Evolutionary conservation across 53 echinoderm and acorn worm genomes (phyloP), one percentile per base, ranked within the genome.

Genomic region (Crossaster papposus): DNA sequence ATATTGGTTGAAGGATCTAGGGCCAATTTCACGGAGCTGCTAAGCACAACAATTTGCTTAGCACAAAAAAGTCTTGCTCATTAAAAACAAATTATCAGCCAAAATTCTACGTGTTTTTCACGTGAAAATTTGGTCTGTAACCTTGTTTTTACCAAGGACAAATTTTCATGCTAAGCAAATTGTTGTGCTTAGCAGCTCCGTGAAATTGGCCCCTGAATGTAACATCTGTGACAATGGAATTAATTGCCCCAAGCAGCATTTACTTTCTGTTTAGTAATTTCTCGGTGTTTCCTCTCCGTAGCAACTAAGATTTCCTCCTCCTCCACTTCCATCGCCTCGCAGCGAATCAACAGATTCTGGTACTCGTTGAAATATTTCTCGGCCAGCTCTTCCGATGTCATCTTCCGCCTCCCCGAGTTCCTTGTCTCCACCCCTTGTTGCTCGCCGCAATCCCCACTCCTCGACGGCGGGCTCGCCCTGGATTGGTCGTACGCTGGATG

Each of bases 261-360:
- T 72, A 94, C 95, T 92, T 88, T 94, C 28, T 95, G 95, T 74
- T 92, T 72, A 28, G 88, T 68, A n/a, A 96, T 94, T 6, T 94
- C 96, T 70, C 79, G 53, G 63, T 88, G 90, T 51, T 92, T 92
- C 79, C 83, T 85, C 88, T 96, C 94, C 52, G 93, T 80, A 54
- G 83, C 80, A 11, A 89, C 85, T 30, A 95, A 15, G 7, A 95
- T 92, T 18, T 92, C 92, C 22, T 84, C 91, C 44, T 96, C 95
- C 63, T 96, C 96, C 28, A 82, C 88, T 79, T 92, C 91, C 79
- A 95, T 85, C 44, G 96, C 96, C 83, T 96, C 96, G 54, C 95
- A 95, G 78, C 96, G 81, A 70, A 96, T 96, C 26, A 79, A 52
- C 17, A 96, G 90, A 33, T 93, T 93, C 85, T 96, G 93, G 86